These are phyloP conservation scores for Antitype chi DNA, from an alignment of 2,888 invertebrate genomes.

Conservation along the genomic window DNA sequence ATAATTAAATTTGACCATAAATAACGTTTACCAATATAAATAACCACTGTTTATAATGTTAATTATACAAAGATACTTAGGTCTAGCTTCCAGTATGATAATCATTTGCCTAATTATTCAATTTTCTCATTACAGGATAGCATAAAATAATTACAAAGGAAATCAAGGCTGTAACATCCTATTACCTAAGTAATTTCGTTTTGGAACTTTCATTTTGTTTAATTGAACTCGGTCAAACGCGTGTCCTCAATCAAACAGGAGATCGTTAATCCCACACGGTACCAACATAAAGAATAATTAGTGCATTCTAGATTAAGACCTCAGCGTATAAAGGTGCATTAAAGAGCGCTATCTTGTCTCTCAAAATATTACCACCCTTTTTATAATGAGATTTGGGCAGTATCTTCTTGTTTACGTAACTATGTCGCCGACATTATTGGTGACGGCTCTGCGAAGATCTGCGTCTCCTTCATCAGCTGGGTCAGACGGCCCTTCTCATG, in stretches of 20 bases:
- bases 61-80: neutral
- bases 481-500: no score
- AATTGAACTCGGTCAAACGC: conserved; percentile 4
- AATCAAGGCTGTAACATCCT: neutral
- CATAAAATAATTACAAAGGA: neutral
- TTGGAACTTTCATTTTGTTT: conserved; percentile 35
- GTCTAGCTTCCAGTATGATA: neutral
- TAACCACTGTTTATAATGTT: neutral
- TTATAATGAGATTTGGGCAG: neutral
- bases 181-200: conserved; percentile 12
- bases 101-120: neutral
- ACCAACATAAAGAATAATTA: conserved; percentile 46
- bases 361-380: no score
- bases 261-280: conserved; percentile 38
- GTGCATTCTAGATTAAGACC: conserved; percentile 38
- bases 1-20: no score
- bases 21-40: neutral
- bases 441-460: no score
- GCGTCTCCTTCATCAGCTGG: no score
- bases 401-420: neutral
- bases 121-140: neutral
- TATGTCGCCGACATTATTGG: no score
- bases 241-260: conserved; percentile 27
- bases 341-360: neutral
- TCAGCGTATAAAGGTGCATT: neutral